These are phyloP conservation scores for Heteromyza rotundicornis DNA, from an alignment of 2,888 invertebrate genomes.

Conservation along the genomic window DNA sequence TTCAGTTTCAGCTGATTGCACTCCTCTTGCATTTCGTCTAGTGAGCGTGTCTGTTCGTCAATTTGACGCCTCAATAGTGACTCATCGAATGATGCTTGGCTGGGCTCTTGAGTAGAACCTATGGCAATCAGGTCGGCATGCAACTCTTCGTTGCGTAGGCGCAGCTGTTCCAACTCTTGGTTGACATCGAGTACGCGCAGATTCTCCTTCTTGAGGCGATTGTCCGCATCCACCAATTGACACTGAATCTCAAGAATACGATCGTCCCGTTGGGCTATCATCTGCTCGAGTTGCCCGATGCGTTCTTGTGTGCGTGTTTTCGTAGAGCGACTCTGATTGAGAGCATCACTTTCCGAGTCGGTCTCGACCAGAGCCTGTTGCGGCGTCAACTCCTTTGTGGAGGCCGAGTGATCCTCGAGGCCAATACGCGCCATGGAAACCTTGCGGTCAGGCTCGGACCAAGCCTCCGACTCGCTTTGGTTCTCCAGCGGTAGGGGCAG, in stretches of 20 bases:
- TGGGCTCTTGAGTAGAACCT: slow-evolving; percentile 39
- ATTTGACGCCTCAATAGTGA: slow-evolving; percentile 42
- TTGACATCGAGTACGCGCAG: slow-evolving; percentile 48
- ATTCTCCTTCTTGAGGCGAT: slow-evolving; percentile 55
- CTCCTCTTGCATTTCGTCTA: slow-evolving; percentile 60
- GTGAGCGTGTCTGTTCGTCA: slow-evolving; percentile 43
- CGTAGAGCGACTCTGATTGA: slow-evolving; percentile 40
- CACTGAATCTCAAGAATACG: slow-evolving; percentile 59
- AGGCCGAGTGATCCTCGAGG: slow-evolving; percentile 62
- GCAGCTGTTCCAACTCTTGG: slow-evolving; percentile 48
- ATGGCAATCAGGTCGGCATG: slow-evolving; percentile 47
- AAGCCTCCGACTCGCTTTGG: slow-evolving; percentile 78
- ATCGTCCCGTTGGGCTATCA: slow-evolving; percentile 62
- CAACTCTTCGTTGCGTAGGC: slow-evolving; percentile 47
- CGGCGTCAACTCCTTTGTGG: slow-evolving; percentile 24
- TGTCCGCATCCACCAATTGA: slow-evolving; percentile 58
- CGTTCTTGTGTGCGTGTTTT: slow-evolving; percentile 58
- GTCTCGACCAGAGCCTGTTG: slow-evolving; percentile 42
- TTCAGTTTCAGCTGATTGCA: slow-evolving; percentile 53
- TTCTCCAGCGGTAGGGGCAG: slow-evolving; percentile 49
- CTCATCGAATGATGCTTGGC: slow-evolving; percentile 27
- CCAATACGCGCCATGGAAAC: slow-evolving; percentile 84
- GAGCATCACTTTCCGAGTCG: slow-evolving; percentile 51
- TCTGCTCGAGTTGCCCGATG: slow-evolving; percentile 61
- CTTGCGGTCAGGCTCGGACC: slow-evolving; percentile 85